Base-by-base conservation (phyloP, 2,797 vertebrate genomes). In the Acrocephalus scirpaceus region DNA sequence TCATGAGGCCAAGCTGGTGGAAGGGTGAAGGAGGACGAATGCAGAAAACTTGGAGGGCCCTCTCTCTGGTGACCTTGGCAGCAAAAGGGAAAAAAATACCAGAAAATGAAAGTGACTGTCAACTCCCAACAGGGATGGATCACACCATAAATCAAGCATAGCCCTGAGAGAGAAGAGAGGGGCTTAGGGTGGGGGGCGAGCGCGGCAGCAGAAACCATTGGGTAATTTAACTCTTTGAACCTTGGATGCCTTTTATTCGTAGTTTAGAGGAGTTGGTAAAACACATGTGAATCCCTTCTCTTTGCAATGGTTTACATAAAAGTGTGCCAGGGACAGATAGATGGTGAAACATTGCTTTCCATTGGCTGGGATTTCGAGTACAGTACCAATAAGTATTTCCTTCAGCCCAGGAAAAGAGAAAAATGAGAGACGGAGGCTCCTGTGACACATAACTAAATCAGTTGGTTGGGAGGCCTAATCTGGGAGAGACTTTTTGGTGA, bases 81-180 rank as follows among this genome's bases (percentile, higher is more conserved):
- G 96, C 6, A 83, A 98, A 96, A 95, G 96, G 97, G 97, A 97
- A 98, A 97, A 97, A 97, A 97, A 98, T 97, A 97, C 97, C 97
- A 98, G 98, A 98, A 99, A 99, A 98, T 98, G 98, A 99, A 98
- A 98, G 98, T 98, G 98, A 98, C 98, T 98, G 98, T 99, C 99
- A 98, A 98, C 97, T 98, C 98, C 98, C 98, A 97, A 97, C 98
- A 98, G 98, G 98, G 98, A 98, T 97, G 96, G 98, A 98, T 98
- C 97, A 97, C 97, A 97, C 98, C 97, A 98, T 99, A 98, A 99
- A 99, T 99, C 98, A 99, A 96, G 87, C 82, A 89, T 61, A 97
- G 97, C 96, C 97, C 90, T 73, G 93, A 93, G 94, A 97, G 97
- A 93, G 71, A n/a, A 71, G 83, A 88, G 89, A 91, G 90, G 92